Evolutionary conservation across 1,140 invertebrate species (phyloP).

Genomic region (Heliconius eleuchia): DNA sequence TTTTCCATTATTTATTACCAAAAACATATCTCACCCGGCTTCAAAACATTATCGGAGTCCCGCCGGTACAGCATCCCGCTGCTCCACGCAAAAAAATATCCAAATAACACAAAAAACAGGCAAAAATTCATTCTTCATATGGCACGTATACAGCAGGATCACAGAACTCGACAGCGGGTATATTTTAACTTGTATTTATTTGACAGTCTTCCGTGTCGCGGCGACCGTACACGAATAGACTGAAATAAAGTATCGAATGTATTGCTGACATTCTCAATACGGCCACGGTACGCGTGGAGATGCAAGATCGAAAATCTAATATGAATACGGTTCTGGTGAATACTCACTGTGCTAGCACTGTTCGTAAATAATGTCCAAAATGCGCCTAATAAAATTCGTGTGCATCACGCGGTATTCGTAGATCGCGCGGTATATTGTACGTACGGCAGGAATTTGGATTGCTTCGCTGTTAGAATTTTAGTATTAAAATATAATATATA

Average conservation of each 20-base stretch:
- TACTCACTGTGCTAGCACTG: slow-evolving; percentile 50
- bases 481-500: not conserved
- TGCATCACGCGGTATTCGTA: not conserved
- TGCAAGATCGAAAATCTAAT: slow-evolving; percentile 76
- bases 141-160: slow-evolving; percentile 68
- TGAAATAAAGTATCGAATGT: slow-evolving; percentile 76
- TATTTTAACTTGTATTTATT: slow-evolving; percentile 79
- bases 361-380: slow-evolving; percentile 67
- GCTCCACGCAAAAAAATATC: slow-evolving; percentile 65
- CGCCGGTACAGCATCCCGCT: slow-evolving; percentile 68
- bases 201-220: slow-evolving; percentile 74
- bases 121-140: slow-evolving; percentile 76
- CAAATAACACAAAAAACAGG: slow-evolving; percentile 72
- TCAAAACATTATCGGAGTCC: slow-evolving; percentile 71
- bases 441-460: not conserved
- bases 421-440: not conserved
- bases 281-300: slow-evolving; percentile 47
- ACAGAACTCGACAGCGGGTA: slow-evolving; percentile 67
- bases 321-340: slow-evolving; percentile 76
- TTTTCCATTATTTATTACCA: slow-evolving; percentile 34
- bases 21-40: slow-evolving; percentile 64
- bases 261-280: slow-evolving; percentile 65
- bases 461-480: not conserved
- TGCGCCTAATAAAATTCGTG: slow-evolving; percentile 64
- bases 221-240: slow-evolving; percentile 60